phyloP scores from a whole-genome alignment of 2,797 vertebrate genomes.

The Spondyliosoma cantharus region DNA sequence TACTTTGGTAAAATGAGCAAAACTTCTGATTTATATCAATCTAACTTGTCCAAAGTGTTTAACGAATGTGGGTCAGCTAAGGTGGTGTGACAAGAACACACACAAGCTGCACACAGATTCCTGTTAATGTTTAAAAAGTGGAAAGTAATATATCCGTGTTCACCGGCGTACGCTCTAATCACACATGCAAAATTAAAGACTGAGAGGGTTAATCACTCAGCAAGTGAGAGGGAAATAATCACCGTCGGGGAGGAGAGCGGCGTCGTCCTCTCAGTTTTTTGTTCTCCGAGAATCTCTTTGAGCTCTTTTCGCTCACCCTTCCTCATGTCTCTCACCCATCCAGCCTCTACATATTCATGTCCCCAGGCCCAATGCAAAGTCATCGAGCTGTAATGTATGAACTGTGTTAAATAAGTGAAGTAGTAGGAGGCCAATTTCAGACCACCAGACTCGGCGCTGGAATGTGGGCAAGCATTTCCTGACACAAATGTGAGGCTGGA shows the following conservation, averaged over 20 bases:
- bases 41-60: background rate
- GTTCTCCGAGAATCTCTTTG: background rate
- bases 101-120: conserved; percentile 9
- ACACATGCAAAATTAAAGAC: conserved; percentile 34
- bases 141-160: conserved; percentile 25
- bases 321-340: conserved; percentile 43
- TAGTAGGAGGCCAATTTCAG: conserved; percentile 53
- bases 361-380: conserved; percentile 67
- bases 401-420: conserved; percentile 75
- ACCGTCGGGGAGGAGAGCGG: background rate
- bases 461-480: conserved; percentile 52
- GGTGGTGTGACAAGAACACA: conserved; percentile 2
- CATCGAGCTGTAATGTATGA: conserved; percentile 75
- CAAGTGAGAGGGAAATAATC: conserved; percentile 22
- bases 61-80: background rate
- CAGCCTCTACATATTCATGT: conserved; percentile 66
- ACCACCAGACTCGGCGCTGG: conserved; percentile 51
- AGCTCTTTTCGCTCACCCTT: background rate
- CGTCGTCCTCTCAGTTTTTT: conserved; percentile 7
- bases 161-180: conserved; percentile 28
- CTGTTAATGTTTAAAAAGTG: conserved; percentile 49
- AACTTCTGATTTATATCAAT: background rate
- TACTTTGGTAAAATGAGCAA: too few relatives aligned
- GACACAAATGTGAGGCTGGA: conserved; percentile 58
- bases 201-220: conserved; percentile 32